Evolutionary conservation across 2,888 invertebrate genomes (phyloP), one percentile per base, ranked within the genome.

Genomic region (Polyommatus iphigenia): DNA sequence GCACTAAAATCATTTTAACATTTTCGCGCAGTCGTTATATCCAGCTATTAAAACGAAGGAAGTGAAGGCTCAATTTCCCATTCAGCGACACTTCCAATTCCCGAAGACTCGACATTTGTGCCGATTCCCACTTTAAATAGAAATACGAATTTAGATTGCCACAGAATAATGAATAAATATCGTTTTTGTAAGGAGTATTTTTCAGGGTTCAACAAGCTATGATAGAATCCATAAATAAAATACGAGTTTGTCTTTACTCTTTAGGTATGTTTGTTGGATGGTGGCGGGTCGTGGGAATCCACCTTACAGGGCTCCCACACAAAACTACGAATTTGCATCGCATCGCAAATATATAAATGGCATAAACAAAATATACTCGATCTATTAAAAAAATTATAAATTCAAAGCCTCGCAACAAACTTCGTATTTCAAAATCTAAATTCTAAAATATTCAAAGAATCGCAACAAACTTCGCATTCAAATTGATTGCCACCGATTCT

Each of bases 51-150:
- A 41, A 72, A 41, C 71, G 36, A n/a, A 41, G 71, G 15, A 29
- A 24, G 67, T 67, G 67, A 36, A 72, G 36, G 41, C 71, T 41
- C 71, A 36, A 72, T 72, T 71, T 72, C 41, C 41, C 36, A 32
- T 71, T 32, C 71, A 36, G 32, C 41, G 71, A 72, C 71, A 72
- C 18, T 36, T 72, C 71, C n/a, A 20, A 72, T 72, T 36, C 41
- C 71, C 32, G 20, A 72, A 41, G 71, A 36, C 71, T 41, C 41
- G 67, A 67, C 29, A 29, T 67, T 67, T 29, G 6, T 29, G 67
- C 29, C 29, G 29, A 29, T 29, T 62, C 62, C 62, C 67, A 29
- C 29, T 29, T 67, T 15, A 67, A 67, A 67, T 67, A 67, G 67
- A 67, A 62, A 67, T 29, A 29, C 67, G 67, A 67, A 67, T 29